Evolutionary conservation across 2,113 vertebrate species (phyloP), one percentile per base, ranked within the genome.

Genomic region (Dipodomys stephensi): DNA sequence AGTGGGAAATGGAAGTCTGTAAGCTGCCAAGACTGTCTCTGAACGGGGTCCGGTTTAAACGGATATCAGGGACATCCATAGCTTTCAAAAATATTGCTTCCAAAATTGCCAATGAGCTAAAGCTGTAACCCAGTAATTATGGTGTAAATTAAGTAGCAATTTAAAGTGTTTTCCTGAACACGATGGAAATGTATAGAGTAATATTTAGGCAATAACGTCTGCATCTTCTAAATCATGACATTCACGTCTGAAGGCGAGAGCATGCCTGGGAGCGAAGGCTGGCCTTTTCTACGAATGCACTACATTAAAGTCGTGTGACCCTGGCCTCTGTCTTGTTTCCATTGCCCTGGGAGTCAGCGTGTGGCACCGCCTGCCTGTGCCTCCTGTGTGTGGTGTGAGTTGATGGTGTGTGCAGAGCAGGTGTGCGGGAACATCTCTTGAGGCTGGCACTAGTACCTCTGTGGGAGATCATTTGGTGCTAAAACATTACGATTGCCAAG

Each of bases 1-100:
- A 99, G 95, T 99, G 99, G 99, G 99, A 99, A 98, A 99, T 99
- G 99, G 99, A 99, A 98, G 99, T 99, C 86, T 99, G 99, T 98
- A 99, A 99, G 98, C 98, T 99, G 97, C 99, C 99, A 84, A 99
- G 99, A 92, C 99, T 99, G 97, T 99, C 99, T 67, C 99, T 99
- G 97, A 99, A 99, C 0, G 99, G 99, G 92, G 99, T 99, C 95
- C 98, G 99, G 88, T 99, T 99, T 97, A 99, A 99, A 97, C 98
- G 99, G 98, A 99, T 99, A 98, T 99, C 99, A 32, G 99, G 99
- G 97, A 99, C 99, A 96, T 99, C 99, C 97, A 99, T 99, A 97
- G 99, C 99, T 98, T 99, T 99, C 98, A 99, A 99, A 98, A 99
- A 99, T 98, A 99, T 99, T 98, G 99, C 99, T 98, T 99, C 99